Evolutionary conservation across 2,888 invertebrate species (phyloP), one percentile per base, ranked within the genome.

Genomic region (Temnothorax rugatulus): DNA sequence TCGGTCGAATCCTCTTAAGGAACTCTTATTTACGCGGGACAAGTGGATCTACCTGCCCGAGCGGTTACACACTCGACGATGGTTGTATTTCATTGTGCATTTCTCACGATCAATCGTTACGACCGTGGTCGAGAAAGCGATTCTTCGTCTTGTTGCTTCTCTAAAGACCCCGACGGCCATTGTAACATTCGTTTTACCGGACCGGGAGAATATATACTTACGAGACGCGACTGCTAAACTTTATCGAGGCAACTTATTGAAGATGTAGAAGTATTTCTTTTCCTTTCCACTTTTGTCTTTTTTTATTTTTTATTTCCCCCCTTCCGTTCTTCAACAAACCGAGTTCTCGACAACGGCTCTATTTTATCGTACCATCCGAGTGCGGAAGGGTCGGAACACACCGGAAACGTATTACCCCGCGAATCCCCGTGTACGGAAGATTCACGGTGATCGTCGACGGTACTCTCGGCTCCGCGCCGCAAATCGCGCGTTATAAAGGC

Each of bases 101-200:
- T 81, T 81, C 71, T 81, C 79, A 81, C 79, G 59, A 81, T 81
- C 79, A 71, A 81, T 81, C 79, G 71, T 81, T 69, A 69, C 79
- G 68, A 57, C 44, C 68, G 79, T 38, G 71, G 47, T 64, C 79
- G 79, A 81, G 79, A 71, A 81, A 59, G 25, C 79, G 79, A 54
- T 59, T 81, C 38, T 25, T 21, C 79, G 57, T 64, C 64, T 50
- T 41, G 25, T 52, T 25, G 69, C 68, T 34, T 79, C 44, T 21
- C 38, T 18, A 11, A 34, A 52, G 29, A 79, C 34, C 34, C 47
- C 34, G 18, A 44, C 57, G 44, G 21, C n/a, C 57, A 59, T 79
- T 79, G 79, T 79, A 59, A 79, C 57, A 52, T 69, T 81, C 57
- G 34, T 59, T 59, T 34, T 18, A 41, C 29, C 57, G 69, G 7